Base-by-base conservation (phyloP, 2,113 vertebrate genomes). In the Triplophysa rosa region DNA sequence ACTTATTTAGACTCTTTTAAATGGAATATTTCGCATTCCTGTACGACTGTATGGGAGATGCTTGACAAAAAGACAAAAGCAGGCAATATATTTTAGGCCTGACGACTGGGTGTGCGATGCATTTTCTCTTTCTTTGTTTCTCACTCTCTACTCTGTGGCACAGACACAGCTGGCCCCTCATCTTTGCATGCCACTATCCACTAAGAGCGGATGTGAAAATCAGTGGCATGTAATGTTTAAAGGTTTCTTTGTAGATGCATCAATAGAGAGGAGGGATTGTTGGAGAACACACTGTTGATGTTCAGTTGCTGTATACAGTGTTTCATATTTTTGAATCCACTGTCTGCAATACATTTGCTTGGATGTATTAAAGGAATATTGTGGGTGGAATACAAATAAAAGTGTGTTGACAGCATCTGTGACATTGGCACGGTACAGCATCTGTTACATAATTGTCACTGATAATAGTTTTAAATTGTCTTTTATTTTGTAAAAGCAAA, bases 11-110 rank as follows among this genome's bases (percentile, higher is more conserved):
- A 45, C 64, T 54, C 64, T 80, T 78, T 83, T 80, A 81, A 89
- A 89, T 82, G 58, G 86, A 86, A 93, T 91, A 87, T 91, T 87
- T 91, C 68, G 59, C 89, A 92, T 93, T 92, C 91, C 87, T 70
- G 9, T 70, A 77, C 76, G 61, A 65, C 72, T 82, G 85, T 81
- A 79, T 80, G 83, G 88, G 87, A 81, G 73, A 40, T 58, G 67
- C 70, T 83, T 81, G 82, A 84, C 16, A 87, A 87, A 86, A 72
- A 83, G 79, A 85, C 81, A 71, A 33, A 74, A 87, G 84, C 83
- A 64, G 66, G 83, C 87, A 84, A 87, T 88, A 83, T 86, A 64
- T 82, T 83, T 63, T 63, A 80, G 76, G 62, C 47, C 21, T 33
- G 21, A 71, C 83, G 80, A 83, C 84, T 80, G 69, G 70, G 80